These are phyloP conservation scores for Cataglyphis cursor DNA, from an alignment of 2,888 invertebrate genomes.

Conservation along the genomic window DNA sequence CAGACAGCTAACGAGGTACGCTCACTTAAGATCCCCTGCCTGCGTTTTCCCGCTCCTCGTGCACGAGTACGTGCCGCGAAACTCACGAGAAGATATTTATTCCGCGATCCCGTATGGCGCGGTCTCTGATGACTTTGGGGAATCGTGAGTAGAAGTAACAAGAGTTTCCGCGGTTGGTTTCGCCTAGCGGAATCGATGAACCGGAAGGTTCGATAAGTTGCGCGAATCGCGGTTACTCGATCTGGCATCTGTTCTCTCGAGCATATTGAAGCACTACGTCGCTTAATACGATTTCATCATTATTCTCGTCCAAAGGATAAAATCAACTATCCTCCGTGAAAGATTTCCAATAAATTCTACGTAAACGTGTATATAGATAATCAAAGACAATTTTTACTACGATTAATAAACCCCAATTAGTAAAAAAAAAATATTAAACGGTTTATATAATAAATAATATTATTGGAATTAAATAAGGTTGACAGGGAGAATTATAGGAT, in stretches of 20 bases:
- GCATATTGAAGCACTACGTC: conserved; percentile 32
- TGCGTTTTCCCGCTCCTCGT: conserved; percentile 54
- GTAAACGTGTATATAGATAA: not conserved
- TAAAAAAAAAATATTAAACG: not conserved
- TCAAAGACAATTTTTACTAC: not conserved
- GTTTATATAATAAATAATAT: not conserved
- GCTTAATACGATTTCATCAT: conserved; percentile 17
- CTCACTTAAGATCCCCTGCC: conserved; percentile 68
- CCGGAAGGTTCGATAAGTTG: conserved; percentile 63
- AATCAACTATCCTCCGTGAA: not conserved
- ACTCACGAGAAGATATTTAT: conserved; percentile 73
- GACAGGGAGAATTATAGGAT: not conserved
- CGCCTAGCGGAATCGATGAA: conserved; percentile 62
- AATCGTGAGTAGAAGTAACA: conserved; percentile 73
- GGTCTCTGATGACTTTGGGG: conserved; percentile 71
- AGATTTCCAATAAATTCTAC: not conserved
- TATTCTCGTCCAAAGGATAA: conserved; percentile 17
- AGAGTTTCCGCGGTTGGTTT: conserved; percentile 53
- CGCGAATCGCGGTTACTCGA: conserved; percentile 63
- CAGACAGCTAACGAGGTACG: conserved; percentile 75
- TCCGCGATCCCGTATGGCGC: conserved; percentile 70
- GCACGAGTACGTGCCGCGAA: conserved; percentile 72
- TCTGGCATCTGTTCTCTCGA: conserved; percentile 53
- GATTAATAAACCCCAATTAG: not conserved
- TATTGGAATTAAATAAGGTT: not conserved